These are phyloP conservation scores for Clupea harengus DNA, from an alignment of 2,113 vertebrate genomes.

Conservation along the genomic window DNA sequence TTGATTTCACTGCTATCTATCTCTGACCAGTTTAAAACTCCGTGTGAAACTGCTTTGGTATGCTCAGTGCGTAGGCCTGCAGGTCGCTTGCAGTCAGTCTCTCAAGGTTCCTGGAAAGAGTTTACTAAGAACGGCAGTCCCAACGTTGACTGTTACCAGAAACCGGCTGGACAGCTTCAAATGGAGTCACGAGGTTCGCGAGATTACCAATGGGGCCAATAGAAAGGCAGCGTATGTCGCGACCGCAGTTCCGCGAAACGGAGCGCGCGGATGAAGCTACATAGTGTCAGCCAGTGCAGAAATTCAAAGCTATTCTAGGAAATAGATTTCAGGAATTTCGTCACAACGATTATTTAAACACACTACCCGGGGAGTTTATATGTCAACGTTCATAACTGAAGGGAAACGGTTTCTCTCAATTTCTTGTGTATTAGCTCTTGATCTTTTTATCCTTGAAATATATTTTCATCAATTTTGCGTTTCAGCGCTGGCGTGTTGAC, in stretches of 20 bases:
- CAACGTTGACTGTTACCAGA: constrained; percentile 45
- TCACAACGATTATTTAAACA: constrained; percentile 36
- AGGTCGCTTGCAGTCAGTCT: constrained; percentile 52
- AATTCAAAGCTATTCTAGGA: constrained; percentile 63
- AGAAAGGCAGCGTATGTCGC: constrained; percentile 22
- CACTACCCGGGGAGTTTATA: background rate
- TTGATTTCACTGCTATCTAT: no score
- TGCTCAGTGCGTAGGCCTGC: no score
- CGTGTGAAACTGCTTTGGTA: background rate
- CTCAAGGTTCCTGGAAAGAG: constrained; percentile 62
- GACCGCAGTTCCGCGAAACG: constrained; percentile 45
- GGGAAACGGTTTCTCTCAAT: background rate
- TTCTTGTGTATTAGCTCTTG: background rate
- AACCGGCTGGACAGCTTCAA: constrained; percentile 29
- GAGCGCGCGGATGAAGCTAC: background rate
- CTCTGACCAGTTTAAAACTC: no score
- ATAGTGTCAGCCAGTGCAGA: constrained; percentile 47
- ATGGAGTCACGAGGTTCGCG: background rate
- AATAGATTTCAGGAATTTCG: constrained; percentile 62
- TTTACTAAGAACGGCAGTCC: constrained; percentile 60
- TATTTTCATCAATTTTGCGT: background rate
- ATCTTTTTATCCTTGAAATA: background rate
- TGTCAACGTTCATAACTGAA: background rate
- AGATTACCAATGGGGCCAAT: constrained; percentile 28
- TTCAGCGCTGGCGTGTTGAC: background rate